Conservation (phyloP, 2,797 vertebrate species). For the Tapera naevia region DNA sequence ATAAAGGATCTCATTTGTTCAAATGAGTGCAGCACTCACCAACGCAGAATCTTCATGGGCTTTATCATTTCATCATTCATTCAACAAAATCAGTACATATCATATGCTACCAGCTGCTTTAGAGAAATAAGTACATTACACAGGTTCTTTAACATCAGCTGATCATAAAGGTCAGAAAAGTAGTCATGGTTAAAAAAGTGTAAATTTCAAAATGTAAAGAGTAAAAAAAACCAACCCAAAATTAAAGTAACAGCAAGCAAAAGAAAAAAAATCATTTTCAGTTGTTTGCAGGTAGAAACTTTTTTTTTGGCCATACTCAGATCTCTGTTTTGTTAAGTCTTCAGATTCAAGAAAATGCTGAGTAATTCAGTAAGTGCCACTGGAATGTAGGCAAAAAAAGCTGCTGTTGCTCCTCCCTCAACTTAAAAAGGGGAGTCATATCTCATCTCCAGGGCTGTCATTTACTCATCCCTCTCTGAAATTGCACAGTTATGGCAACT, state of each 20-base stretch:
- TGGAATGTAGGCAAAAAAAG: neutral
- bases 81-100: neutral
- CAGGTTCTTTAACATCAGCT: neutral
- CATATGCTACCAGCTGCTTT: neutral
- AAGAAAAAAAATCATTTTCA: neutral
- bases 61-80: neutral
- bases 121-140: neutral
- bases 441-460: neutral
- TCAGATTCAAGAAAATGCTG: neutral
- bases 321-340: neutral
- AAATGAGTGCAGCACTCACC: neutral
- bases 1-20: neutral
- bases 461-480: neutral
- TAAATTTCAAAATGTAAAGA: neutral
- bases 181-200: neutral
- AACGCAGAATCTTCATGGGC: neutral
- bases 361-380: neutral
- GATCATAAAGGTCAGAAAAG: neutral
- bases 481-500: neutral
- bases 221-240: neutral
- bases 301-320: neutral
- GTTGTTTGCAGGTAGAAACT: neutral
- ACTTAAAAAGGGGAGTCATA: neutral
- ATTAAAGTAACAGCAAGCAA: neutral
- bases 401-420: neutral